A percentile compares a stretch with the other conserved stretches of the same genome.
Conservation (phyloP, 2,797 vertebrate species). For the Glyptemys insculpta region DNA sequence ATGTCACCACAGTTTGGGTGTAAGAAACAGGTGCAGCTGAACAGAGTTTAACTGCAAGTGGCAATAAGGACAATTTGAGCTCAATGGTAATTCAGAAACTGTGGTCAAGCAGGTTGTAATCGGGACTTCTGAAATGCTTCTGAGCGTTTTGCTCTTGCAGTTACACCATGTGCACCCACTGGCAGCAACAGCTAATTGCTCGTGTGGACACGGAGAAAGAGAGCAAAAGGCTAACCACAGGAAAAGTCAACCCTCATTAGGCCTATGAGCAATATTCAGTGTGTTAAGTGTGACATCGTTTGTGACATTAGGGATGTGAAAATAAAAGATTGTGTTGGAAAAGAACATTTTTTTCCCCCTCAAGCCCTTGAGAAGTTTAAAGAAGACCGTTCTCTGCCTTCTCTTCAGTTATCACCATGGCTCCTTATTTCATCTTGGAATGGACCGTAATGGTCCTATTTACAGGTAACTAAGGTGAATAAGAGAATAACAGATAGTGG, state of each 20-base stretch:
- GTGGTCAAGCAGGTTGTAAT: neutral
- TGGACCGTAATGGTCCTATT: constrained; percentile 43
- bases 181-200: neutral
- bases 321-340: neutral
- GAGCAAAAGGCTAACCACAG: neutral
- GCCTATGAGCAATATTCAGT: neutral
- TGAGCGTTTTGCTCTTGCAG: neutral
- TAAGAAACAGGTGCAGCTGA: neutral
- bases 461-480: constrained; percentile 47
- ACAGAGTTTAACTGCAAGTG: neutral
- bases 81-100: neutral
- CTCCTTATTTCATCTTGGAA: fast-evolving
- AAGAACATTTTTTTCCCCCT: neutral
- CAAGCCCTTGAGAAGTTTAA: neutral
- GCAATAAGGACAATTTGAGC: neutral
- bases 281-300: neutral
- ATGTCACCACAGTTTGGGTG: no score
- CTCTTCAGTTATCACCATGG: constrained; percentile 17
- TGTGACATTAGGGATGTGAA: neutral
- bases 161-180: fast-evolving
- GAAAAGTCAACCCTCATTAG: neutral
- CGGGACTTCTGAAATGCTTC: neutral
- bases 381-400: fast-evolving
- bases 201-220: neutral
- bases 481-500: neutral